Base-by-base conservation (phyloP, 2,797 vertebrate genomes). In the Rhabdomys pumilio region DNA sequence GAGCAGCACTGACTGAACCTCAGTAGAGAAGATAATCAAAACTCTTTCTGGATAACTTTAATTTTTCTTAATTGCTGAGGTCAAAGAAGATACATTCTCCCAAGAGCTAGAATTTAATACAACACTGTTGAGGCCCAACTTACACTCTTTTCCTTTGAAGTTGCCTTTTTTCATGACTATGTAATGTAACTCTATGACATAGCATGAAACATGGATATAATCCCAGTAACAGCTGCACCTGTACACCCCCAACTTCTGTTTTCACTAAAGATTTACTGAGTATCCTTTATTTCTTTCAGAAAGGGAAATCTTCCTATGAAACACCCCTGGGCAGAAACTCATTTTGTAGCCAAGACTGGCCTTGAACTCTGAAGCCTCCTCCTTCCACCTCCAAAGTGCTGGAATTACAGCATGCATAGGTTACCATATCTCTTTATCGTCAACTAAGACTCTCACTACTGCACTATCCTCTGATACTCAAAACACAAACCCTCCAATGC, bases 11-110 rank as follows among this genome's bases (percentile, higher is more conserved):
- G 31, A 44, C 1, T 0, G 61, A 86, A 47, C 57, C 47, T 73
- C 72, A n/a, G 83, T 31, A 93, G 8, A 81, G 12, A 98, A 90
- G n/a, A n/a, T 6, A 92, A 92, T 10, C 80, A 65, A 65, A 97
- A 47, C 72, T 69, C 91, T 95, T 92, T 83, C 34, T 12, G 67
- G 67, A n/a, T 77, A 53, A 82, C n/a, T 82, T 95, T 79, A 92
- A 87, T 80, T n/a, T 94, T 84, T 93, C 53, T 86, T 44, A 95
- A 95, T 61, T 92, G 67, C 85, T 73, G 22, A 95, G 26, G 57
- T 96, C 76, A 12, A 97, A 2, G n/a, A 94, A 29, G 4, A 79
- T 82, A 95, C 53, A 22, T 61, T 2, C 24, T 20, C 29, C 91
- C 90, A 82, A 94, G 3, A 89, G 84, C 87, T 59, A 0, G 34